Evolutionary conservation across 2,113 vertebrate genomes (phyloP), one percentile per base, ranked within the genome.

Genomic region (Zosterops lateralis): DNA sequence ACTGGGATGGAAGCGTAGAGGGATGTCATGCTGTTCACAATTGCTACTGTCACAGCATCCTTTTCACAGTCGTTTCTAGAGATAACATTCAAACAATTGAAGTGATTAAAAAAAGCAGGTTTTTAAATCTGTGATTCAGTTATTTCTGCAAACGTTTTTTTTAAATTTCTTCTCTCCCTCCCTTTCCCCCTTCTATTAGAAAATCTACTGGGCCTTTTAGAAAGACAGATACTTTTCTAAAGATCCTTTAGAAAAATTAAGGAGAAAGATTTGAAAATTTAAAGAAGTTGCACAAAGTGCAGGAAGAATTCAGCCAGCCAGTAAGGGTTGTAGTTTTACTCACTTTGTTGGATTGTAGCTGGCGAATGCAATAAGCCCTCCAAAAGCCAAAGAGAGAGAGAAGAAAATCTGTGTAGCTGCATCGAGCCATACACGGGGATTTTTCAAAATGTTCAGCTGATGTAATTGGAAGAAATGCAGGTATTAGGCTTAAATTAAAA

Each of bases 391-490:
- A 45, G 99, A 99, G 47, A 99, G 97, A 19, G 99, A 99, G 96
- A 99, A 99, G 97, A 99, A 99, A 71, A 99, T 99, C 97, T 99
- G 99, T 3, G 98, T 99, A 65, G 98, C 98, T 24, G 99, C 99
- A 4, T 99, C 99, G 78, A 99, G 97, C 99, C 99, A 99, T 58
- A 99, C 98, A 28, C 95, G 97, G 24, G 99, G 99, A 28, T 97
- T 97, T 96, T 81, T 97, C 77, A 99, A 97, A 38, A 92, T 93
- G 17, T 95, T 90, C 97, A 99, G 96, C 99, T 99, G 95, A 60
- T 96, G 85, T 65, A 81, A 58, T 87, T 65, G 25, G 26, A 94
- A 73, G 56, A 80, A 91, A 85, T 71, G 21, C 10, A 61, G 14
- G 7, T 31, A 5, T 93, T 84, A 70, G 29, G 19, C 36, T 88